phyloP scores from a whole-genome alignment of 2,888 invertebrate species.

The Sphinx pinastri region DNA sequence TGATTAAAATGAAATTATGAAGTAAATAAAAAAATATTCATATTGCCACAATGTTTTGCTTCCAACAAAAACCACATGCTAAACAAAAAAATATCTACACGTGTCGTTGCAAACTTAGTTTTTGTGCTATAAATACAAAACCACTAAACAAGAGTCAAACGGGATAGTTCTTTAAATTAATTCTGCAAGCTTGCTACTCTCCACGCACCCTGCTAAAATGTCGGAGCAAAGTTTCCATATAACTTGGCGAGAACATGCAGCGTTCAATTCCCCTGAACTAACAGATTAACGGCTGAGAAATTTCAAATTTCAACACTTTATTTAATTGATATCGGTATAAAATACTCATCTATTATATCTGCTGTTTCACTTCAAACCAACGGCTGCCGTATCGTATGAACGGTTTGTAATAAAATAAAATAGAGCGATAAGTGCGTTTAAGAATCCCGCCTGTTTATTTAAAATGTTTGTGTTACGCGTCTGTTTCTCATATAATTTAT shows the following conservation, averaged over 20 bases:
- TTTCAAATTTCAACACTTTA: background rate
- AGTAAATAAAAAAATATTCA: too few relatives aligned
- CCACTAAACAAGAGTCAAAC: too few relatives aligned
- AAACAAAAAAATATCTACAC: too few relatives aligned
- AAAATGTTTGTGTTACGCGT: background rate
- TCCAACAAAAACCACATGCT: too few relatives aligned
- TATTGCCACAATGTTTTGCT: too few relatives aligned
- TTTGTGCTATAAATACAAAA: too few relatives aligned
- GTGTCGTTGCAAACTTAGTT: too few relatives aligned
- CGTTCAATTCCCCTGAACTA: background rate
- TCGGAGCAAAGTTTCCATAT: background rate
- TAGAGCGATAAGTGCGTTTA: slow-evolving; percentile 4
- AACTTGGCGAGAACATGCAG: background rate
- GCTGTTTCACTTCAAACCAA: background rate
- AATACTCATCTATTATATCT: background rate
- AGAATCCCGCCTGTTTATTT: background rate
- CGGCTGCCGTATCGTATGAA: background rate
- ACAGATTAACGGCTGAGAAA: background rate
- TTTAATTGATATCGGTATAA: background rate
- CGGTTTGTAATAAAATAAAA: slow-evolving; percentile 12
- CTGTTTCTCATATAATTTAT: background rate
- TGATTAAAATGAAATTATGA: too few relatives aligned
- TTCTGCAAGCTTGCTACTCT: too few relatives aligned
- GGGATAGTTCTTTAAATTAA: too few relatives aligned
- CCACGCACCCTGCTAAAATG: background rate